phyloP scores from a whole-genome alignment of 2,797 vertebrate species.

The Acropternis orthonyx region DNA sequence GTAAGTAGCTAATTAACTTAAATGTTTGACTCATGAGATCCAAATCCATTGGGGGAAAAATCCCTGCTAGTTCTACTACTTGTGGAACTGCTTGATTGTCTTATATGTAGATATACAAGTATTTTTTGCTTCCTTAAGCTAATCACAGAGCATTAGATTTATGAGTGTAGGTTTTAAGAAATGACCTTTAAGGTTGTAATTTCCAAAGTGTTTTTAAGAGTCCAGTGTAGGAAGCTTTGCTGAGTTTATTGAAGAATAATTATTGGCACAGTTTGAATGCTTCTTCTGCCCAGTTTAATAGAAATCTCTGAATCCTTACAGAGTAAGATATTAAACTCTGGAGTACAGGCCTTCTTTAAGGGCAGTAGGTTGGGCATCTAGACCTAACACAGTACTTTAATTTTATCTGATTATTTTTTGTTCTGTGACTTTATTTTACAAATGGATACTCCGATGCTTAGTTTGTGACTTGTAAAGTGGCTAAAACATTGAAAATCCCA shows the following conservation, averaged over 20 bases:
- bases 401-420: neutral
- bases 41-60: neutral
- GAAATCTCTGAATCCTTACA: neutral
- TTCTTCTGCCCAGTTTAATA: neutral
- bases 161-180: neutral
- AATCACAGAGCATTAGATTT: neutral
- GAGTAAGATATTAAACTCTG: neutral
- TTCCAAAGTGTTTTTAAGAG: neutral
- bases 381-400: neutral
- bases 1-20: constrained; percentile 26
- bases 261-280: neutral
- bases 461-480: neutral
- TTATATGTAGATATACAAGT: neutral
- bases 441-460: neutral
- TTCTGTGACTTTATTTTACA: neutral
- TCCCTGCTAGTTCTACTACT: neutral
- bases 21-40: constrained; percentile 6
- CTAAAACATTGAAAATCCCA: neutral
- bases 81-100: neutral
- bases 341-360: neutral
- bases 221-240: neutral
- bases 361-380: neutral
- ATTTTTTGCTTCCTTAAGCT: neutral
- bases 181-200: neutral
- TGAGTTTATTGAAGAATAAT: neutral